Conservation (phyloP, 2,888 invertebrate species). For the Caenorhabditis plicata region DNA sequence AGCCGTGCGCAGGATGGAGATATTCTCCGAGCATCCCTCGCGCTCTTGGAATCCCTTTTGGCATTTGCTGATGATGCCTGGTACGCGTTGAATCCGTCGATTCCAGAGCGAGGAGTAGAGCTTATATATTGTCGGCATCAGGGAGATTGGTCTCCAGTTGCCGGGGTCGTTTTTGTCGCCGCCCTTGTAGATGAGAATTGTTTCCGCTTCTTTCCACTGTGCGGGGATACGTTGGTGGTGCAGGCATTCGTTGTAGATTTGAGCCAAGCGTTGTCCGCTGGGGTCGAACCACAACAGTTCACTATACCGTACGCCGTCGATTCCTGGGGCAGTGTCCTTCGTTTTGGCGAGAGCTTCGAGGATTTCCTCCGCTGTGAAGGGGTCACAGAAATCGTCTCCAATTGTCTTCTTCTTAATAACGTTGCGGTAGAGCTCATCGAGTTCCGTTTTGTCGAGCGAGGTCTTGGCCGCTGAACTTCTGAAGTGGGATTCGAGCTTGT, state of each 20-base stretch:
- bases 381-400: neutral
- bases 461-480: too few species aligned
- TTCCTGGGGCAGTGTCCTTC: slow-evolving; percentile 1
- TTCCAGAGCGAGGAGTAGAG: slow-evolving; percentile 3
- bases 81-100: neutral
- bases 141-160: slow-evolving; percentile 4
- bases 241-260: neutral
- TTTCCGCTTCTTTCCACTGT: slow-evolving; percentile 5
- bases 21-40: slow-evolving; percentile 6
- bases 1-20: slow-evolving; percentile 9
- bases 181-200: slow-evolving; percentile 3
- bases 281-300: slow-evolving; percentile 2
- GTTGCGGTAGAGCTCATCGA: too few species aligned
- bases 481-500: too few species aligned
- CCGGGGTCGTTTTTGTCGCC: neutral
- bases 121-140: slow-evolving; percentile 4
- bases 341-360: neutral
- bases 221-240: neutral
- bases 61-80: slow-evolving; percentile 3
- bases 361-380: neutral
- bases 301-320: neutral
- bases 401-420: too few species aligned
- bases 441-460: too few species aligned
- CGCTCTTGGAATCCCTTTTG: slow-evolving; percentile 2
- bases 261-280: neutral